Evolutionary conservation across 2,888 invertebrate species (phyloP), one percentile per base, ranked within the genome.

Genomic region (Liopterus haemorrhoidalis): DNA sequence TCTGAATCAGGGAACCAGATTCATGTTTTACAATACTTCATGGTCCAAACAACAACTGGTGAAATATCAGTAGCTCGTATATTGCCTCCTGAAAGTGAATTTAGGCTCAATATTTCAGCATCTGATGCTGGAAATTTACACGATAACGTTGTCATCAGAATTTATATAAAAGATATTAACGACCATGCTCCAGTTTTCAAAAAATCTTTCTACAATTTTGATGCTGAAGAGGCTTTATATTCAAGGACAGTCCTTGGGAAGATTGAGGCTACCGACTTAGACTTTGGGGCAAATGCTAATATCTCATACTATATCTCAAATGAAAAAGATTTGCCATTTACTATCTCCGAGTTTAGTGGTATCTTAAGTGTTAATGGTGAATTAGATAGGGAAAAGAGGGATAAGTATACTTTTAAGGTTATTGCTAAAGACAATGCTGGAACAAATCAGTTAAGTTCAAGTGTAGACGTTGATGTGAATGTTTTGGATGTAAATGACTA

Each of bases 401-500:
- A 83, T 40, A 77, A 79, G 54, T 88, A 85, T 56, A 73, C 76
- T 5, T 77, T 90, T 36, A 75, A 79, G 37, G 79, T 88, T 1
- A 70, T 82, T 19, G 89, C 89, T 0, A 74, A 71, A 21, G 50
- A 50, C 36, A 50, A 48, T 37, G 44, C 47, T 8, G 69, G 72
- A 5, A 68, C 66, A 2, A 73, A 71, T 9, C 77, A 78, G 31
- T 67, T 85, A 48, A 81, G 81, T 4, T 81, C 82, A 4, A 77
- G 80, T 0, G 85, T 88, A 8, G 81, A 82, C 50, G 78, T 92
- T 1, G 84, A 85, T 64, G 77, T 91, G 2, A 80, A 82, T 63
- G 75, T 88, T 2, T 66, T 85, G 49, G 91, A 91, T 59, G 74
- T 87, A 0, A 91, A 91, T 61, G 91, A 91, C 59, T 91, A 91